Evolutionary conservation across 2,113 vertebrate species (phyloP).

Genomic region (Cnemophilus loriae): DNA sequence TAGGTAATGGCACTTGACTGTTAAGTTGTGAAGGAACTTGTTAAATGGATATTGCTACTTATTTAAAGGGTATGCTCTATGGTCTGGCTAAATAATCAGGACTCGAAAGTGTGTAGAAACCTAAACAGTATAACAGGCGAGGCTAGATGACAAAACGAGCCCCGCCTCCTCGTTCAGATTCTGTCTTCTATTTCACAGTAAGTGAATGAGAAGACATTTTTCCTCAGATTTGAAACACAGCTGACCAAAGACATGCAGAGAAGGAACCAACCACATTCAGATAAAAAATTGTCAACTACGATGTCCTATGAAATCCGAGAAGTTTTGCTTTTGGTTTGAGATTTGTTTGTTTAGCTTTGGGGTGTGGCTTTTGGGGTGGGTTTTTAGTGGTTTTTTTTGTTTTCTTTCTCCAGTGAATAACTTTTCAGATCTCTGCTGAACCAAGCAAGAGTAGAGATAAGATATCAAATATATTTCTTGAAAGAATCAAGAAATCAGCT

Average conservation of each 20-base stretch:
- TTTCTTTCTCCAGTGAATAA: neutral
- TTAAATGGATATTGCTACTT: conserved; percentile 8
- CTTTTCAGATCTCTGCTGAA: neutral
- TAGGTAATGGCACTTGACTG: conserved; percentile 3
- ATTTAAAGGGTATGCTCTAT: neutral
- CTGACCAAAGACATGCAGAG: neutral
- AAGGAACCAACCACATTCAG: neutral
- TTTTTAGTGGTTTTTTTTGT: accelerated
- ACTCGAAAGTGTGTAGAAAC: neutral
- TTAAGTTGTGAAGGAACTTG: conserved; percentile 15
- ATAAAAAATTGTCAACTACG: neutral
- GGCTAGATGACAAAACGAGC: neutral
- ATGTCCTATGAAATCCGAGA: neutral
- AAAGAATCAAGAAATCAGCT: neutral
- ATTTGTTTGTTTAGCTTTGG: neutral
- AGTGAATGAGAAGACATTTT: neutral
- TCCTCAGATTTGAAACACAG: neutral
- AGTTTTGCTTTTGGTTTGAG: neutral
- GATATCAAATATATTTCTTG: neutral
- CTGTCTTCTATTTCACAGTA: neutral
- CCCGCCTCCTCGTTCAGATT: neutral
- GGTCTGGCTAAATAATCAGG: neutral
- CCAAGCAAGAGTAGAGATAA: neutral
- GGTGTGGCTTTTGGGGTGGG: neutral
- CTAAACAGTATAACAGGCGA: neutral